Conservation (phyloP, 23 tunicate genomes). For the Corella eumyota region DNA sequence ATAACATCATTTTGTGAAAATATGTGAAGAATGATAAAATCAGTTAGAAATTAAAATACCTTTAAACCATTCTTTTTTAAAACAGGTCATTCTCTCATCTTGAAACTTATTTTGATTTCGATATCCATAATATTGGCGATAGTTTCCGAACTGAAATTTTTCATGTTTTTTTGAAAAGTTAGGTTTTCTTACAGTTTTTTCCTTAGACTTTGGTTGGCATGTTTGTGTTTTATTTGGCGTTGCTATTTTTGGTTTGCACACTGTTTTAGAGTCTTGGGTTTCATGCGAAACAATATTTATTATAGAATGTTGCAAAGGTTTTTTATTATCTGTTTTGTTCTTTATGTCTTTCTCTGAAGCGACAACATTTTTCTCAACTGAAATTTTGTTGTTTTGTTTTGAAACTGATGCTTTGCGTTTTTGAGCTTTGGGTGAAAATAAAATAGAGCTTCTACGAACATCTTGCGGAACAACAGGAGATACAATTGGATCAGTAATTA, state of each 20-base stretch:
- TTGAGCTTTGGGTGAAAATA: conserved; percentile 31
- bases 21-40: too few relatives aligned
- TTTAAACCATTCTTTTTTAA: conserved; percentile 95
- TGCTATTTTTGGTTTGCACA: background rate
- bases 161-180: conserved; percentile 25
- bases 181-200: conserved; percentile 1
- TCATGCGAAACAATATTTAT: background rate
- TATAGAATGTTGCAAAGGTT: background rate
- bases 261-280: background rate
- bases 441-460: conserved; percentile 11
- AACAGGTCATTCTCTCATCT: conserved; percentile 52
- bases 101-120: conserved; percentile 80
- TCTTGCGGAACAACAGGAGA: conserved; percentile 88
- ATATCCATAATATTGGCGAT: conserved; percentile 88
- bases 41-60: conserved; percentile 39
- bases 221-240: too few relatives aligned
- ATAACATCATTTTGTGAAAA: background rate
- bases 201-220: background rate
- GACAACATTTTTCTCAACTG: background rate
- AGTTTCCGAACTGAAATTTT: conserved; percentile 88
- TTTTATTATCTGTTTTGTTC: background rate
- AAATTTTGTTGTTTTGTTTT: background rate
- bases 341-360: background rate
- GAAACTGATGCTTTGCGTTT: conserved; percentile 20
- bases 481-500: conserved; percentile 69